Evolutionary conservation across 2,797 vertebrate species (phyloP).

Genomic region (Tolypeutes matacus): DNA sequence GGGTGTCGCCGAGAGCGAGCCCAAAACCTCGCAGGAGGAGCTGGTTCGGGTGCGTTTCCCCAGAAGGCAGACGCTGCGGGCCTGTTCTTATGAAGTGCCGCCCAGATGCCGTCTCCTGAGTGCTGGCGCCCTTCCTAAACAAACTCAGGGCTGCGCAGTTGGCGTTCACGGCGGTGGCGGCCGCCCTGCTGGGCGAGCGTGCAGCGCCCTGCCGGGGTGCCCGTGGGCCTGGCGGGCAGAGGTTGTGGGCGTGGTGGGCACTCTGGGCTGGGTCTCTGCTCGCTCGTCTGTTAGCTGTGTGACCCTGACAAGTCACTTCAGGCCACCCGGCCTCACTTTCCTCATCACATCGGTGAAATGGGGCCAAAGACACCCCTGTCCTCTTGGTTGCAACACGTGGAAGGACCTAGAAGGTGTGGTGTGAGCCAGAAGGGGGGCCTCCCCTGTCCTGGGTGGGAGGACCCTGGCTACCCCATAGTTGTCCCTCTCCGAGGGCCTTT

Average conservation of each 20-base stretch:
- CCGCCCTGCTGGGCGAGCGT: fast-evolving
- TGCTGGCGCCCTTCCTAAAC: not conserved
- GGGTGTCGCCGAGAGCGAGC: not conserved
- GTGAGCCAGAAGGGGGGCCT: not conserved
- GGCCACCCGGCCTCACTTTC: not conserved
- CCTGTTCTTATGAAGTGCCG: too few relatives aligned
- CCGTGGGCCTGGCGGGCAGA: not conserved
- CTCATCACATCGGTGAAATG: not conserved
- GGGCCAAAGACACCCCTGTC: not conserved
- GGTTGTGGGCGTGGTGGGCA: fast-evolving
- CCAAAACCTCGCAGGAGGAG: not conserved
- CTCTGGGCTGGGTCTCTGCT: not conserved
- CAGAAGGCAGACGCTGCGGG: too few relatives aligned
- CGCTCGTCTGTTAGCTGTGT: fast-evolving
- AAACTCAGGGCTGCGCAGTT: fast-evolving
- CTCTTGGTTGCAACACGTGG: too few relatives aligned
- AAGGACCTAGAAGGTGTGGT: not conserved
- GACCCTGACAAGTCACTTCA: too few relatives aligned
- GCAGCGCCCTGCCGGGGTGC: not conserved
- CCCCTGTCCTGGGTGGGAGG: not conserved
- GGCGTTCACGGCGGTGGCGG: fast-evolving
- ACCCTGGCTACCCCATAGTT: fast-evolving
- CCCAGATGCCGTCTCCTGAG: fast-evolving
- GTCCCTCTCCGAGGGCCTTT: not conserved
- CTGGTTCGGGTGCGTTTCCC: not conserved